Evolutionary conservation across 1,140 invertebrate species (phyloP), one percentile per base, ranked within the genome.

Genomic region (Linepithema humile): DNA sequence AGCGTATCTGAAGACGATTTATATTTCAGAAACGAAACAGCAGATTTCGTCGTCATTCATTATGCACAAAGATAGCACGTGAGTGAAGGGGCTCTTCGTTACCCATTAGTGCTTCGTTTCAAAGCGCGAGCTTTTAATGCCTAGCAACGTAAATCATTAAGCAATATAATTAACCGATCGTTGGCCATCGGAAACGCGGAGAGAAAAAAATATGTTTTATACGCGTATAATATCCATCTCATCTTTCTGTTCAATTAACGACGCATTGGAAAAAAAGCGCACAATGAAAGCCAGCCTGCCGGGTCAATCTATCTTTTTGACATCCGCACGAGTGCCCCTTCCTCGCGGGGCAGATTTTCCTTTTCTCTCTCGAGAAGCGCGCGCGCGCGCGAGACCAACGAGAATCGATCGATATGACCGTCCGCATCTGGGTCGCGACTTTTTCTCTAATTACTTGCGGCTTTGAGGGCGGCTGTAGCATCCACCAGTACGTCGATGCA

Each of bases 401-500:
- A 23, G 82, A 85, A 88, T 85, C 86, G 87, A 88, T 88, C 87
- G 87, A 88, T 85, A 82, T 80, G 75, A 57, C 77, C 64, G 50
- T 55, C 74, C 70, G 59, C 86, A 88, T 88, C 86, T 88, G 75
- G 83, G 87, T 87, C 87, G 83, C 75, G 86, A 88, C 86, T 88
- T 88, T 88, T 88, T 88, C 70, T 85, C 87, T 88, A 88, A 87
- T 88, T 88, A 85, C 75, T 88, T 82, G 83, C 74, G 75, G 75
- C 87, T 88, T 77, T 70, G 62, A 69, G 82, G 32, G 35, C 45
- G 50, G 53, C 72, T 50, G 77, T 62, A 53, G 69, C 29, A 48
- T 57, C 72, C 32, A 64, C 59, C 53, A 29, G 60, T 59, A 83
- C 35, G 60, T 59, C 82, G 45, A 38, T 64, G 72, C 59, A 53